Conservation (phyloP, 23 tunicate genomes). For the Trididemnum miniatum region DNA sequence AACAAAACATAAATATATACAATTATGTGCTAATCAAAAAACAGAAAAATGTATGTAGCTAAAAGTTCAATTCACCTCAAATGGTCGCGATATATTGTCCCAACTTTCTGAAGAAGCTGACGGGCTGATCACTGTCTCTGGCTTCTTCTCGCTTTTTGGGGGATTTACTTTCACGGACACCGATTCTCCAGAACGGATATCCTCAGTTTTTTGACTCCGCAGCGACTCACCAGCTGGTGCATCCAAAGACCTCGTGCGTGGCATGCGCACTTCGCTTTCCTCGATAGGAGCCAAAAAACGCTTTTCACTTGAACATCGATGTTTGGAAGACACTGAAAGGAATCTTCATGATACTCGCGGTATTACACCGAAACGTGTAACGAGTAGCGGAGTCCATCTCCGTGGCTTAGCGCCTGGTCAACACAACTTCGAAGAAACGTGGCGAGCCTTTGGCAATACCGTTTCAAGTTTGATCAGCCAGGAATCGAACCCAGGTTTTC, state of each 20-base stretch:
- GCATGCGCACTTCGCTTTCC: background rate
- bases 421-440: too few species aligned
- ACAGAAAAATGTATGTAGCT: too few species aligned
- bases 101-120: background rate
- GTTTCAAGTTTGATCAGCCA: too few species aligned
- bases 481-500: too few species aligned
- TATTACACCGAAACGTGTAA: too few species aligned
- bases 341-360: too few species aligned
- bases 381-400: too few species aligned
- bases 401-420: too few species aligned
- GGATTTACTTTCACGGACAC: background rate
- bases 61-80: too few species aligned
- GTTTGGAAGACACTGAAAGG: background rate
- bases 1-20: too few species aligned
- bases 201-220: background rate
- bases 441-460: too few species aligned
- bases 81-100: background rate
- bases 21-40: too few species aligned
- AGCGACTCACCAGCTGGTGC: background rate
- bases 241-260: slow-evolving; percentile 9
- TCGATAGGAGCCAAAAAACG: slow-evolving; percentile 3
- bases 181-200: background rate
- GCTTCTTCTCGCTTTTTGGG: background rate
- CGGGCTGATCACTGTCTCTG: background rate
- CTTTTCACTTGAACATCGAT: background rate